Evolutionary conservation across 2,888 invertebrate genomes (phyloP), one percentile per base, ranked within the genome.

Genomic region (Stenichneumon culpator): DNA sequence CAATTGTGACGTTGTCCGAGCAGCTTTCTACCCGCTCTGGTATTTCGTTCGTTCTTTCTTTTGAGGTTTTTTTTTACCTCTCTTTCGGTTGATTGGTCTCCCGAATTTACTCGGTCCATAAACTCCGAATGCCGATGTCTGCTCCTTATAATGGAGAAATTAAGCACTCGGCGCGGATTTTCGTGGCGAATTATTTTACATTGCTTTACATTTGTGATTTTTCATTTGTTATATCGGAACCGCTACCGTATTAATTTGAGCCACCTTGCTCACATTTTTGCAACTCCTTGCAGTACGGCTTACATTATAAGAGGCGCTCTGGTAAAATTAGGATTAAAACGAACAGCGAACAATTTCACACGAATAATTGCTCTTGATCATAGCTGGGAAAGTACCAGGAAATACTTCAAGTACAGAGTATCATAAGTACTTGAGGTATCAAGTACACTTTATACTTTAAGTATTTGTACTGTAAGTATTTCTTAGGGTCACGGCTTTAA

Each of bases 1-100:
- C 68, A 74, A 81, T 75, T 74, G 47, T 32, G 25, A n/a, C 16
- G 16, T 69, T 16, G 67, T 60, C 68, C 69, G 14, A 36, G 73
- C 50, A 16, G 14, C 36, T 74, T 75, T 74, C 44, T 9, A 32
- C 32, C 32, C 36, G 44, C 73, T 52, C 54, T 25, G n/a, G 14
- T 47, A 47, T 47, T 47, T 57, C 57, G 19, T 28, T 60, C 60
- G 14, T 16, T 63, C 32, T 16, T 5, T 63, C 14, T 16, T 16
- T 32, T 32, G 16, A n/a, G 32, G 11, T 28, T 60, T 47, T 16
- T 36, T 32, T 14, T 44, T 19, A 50, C 14, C 44, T 54, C 47
- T 14, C 44, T 36, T 69, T 57, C 11, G 11, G 9, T 25, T 7
- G 57, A 11, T 14, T 22, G 11, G 25, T 3, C 11, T 2, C n/a